Evolutionary conservation across 2,797 vertebrate species (phyloP).

Genomic region (Takifugu ocellatus): DNA sequence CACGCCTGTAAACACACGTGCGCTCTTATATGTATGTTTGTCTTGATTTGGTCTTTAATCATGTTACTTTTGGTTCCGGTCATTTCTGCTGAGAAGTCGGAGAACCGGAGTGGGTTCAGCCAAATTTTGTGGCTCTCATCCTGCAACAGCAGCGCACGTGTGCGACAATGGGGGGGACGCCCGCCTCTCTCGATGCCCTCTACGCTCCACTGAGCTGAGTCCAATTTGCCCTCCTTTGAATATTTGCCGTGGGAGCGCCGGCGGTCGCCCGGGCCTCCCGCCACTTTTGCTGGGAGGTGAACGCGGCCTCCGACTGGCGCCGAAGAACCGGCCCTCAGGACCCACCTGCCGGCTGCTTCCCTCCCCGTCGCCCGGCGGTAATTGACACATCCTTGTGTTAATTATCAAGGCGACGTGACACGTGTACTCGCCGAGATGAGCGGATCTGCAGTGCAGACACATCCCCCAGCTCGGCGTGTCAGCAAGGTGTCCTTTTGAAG

Average conservation of each 20-base stretch:
- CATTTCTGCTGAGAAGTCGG: constrained; percentile 9
- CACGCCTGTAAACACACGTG: too few species aligned
- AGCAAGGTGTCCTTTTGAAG: constrained; percentile 74
- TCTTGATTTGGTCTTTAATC: too few species aligned
- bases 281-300: constrained; percentile 30
- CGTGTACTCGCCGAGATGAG: constrained; percentile 64
- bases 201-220: constrained; percentile 63
- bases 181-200: constrained; percentile 42
- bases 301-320: constrained; percentile 47
- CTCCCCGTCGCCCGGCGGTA: constrained; percentile 53
- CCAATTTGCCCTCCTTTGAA: constrained; percentile 65
- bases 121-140: constrained; percentile 38
- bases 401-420: constrained; percentile 70
- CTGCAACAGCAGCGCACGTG: constrained; percentile 39
- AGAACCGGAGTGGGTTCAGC: constrained; percentile 2
- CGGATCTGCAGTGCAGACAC: constrained; percentile 69
- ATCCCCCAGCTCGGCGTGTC: constrained; percentile 61
- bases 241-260: constrained; percentile 54
- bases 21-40: too few species aligned
- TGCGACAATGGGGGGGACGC: constrained; percentile 27
- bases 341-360: constrained; percentile 54
- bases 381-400: constrained; percentile 71
- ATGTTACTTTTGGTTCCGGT: too few species aligned
- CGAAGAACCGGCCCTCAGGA: constrained; percentile 6
- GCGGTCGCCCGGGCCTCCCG: constrained; percentile 13